These are phyloP conservation scores for Sula dactylatra DNA, from an alignment of 2,113 vertebrate genomes.

Conservation along the genomic window DNA sequence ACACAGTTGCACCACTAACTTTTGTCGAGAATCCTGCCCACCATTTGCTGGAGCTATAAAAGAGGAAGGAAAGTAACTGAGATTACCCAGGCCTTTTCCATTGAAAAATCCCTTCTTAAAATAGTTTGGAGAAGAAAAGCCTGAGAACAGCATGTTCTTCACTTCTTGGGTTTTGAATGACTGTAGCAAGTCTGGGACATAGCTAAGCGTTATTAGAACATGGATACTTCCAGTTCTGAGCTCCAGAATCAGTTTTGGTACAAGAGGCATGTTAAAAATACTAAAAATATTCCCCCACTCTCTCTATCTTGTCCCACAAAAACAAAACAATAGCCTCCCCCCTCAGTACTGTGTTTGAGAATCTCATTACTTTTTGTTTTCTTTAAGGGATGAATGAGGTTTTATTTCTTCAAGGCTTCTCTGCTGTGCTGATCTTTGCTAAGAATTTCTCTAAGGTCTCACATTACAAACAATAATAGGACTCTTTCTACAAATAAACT, in stretches of 20 bases:
- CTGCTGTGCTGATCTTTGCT: not conserved
- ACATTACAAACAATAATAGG: not conserved
- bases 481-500: not conserved
- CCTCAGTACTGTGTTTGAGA: not conserved
- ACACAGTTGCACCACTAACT: not conserved
- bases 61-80: constrained; percentile 3
- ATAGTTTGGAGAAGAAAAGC: constrained; percentile 19
- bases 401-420: not conserved
- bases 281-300: not conserved
- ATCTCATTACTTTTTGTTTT: not conserved
- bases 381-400: not conserved
- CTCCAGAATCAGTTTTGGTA: not conserved
- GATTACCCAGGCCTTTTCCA: constrained; percentile 45
- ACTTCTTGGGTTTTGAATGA: not conserved
- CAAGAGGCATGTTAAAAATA: not conserved
- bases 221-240: not conserved
- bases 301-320: not conserved
- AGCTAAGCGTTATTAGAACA: not conserved
- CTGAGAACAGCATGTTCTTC: constrained; percentile 28
- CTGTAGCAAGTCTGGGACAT: not conserved
- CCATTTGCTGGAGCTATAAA: constrained; percentile 12
- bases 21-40: constrained; percentile 2
- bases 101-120: constrained; percentile 35
- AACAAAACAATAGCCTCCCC: not conserved
- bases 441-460: not conserved